Evolutionary conservation across 2,113 vertebrate species (phyloP).

Genomic region (Dromas ardeola): DNA sequence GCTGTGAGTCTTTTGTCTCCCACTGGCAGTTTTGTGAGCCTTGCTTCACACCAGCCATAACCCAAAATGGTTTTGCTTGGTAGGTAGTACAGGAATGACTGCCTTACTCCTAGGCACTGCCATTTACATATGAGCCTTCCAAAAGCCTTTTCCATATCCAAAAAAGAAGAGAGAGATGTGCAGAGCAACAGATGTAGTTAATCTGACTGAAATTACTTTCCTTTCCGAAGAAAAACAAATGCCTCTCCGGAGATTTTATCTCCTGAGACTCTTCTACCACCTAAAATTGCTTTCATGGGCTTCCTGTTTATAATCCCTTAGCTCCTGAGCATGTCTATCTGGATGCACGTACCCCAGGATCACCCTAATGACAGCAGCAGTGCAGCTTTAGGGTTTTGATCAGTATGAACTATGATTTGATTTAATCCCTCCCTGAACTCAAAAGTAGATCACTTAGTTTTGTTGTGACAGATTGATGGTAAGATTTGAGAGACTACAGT

Average conservation of each 20-base stretch:
- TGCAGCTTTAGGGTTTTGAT: background rate
- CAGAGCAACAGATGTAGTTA: background rate
- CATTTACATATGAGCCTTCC: background rate
- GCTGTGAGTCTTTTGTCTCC: background rate
- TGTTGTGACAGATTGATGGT: background rate
- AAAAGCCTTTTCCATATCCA: background rate
- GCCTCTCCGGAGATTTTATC: background rate
- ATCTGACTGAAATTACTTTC: background rate
- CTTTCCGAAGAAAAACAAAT: background rate
- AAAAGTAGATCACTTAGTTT: background rate
- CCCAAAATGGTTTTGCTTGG: background rate
- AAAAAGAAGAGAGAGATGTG: background rate
- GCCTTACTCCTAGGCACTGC: background rate
- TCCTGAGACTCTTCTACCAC: background rate
- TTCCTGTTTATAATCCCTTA: background rate
- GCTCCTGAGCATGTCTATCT: background rate
- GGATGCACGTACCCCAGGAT: background rate
- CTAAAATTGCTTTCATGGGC: background rate
- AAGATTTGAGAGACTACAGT: background rate
- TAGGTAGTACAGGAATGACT: background rate
- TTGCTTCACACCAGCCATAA: background rate
- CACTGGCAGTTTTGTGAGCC: background rate
- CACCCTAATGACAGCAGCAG: background rate
- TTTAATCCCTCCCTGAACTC: background rate
- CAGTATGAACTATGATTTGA: background rate